These are phyloP conservation scores for Eupithecia abbreviata DNA, from an alignment of 2,888 invertebrate species.

Conservation along the genomic window DNA sequence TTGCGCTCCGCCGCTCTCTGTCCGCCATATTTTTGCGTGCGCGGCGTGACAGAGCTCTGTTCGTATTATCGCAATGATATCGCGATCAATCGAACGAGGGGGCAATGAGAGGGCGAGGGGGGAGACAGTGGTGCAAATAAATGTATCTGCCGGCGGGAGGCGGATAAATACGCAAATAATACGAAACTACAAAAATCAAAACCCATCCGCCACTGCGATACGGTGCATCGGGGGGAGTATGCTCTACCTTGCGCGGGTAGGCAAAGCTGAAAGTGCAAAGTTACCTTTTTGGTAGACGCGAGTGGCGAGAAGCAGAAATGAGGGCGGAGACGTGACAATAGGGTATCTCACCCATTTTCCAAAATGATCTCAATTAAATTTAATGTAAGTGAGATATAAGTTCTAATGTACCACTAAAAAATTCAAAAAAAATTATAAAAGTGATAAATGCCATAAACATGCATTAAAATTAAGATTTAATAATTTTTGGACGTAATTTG, in stretches of 20 bases:
- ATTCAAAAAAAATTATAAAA: too few relatives aligned
- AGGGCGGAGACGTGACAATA: too few relatives aligned
- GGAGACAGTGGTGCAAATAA: conserved; percentile 79
- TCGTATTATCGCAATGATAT: conserved; percentile 84
- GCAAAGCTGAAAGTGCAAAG: not conserved
- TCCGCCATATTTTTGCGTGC: conserved; percentile 68
- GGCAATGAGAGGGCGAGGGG: conserved; percentile 51
- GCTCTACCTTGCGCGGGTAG: conserved; percentile 57
- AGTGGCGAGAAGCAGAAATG: too few relatives aligned
- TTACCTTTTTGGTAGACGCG: too few relatives aligned
- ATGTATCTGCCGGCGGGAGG: conserved; percentile 82
- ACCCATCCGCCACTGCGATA: conserved; percentile 80
- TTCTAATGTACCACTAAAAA: too few relatives aligned
- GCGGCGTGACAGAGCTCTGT: conserved; percentile 69
- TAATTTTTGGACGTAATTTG: too few relatives aligned
- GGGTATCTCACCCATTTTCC: too few relatives aligned
- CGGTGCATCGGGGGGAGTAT: conserved; percentile 50
- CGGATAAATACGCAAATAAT: conserved; percentile 79
- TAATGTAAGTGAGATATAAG: too few relatives aligned
- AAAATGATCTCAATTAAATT: too few relatives aligned
- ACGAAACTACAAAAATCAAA: conserved; percentile 85
- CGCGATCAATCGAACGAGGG: conserved; percentile 81
- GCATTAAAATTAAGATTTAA: too few relatives aligned
- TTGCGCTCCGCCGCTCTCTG: conserved; percentile 52
- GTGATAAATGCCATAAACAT: too few relatives aligned